Percentiles rank a stretch among this genome's conserved stretches.
Evolutionary conservation across 2,888 invertebrate genomes (phyloP).

Genomic region (Cancer borealis): DNA sequence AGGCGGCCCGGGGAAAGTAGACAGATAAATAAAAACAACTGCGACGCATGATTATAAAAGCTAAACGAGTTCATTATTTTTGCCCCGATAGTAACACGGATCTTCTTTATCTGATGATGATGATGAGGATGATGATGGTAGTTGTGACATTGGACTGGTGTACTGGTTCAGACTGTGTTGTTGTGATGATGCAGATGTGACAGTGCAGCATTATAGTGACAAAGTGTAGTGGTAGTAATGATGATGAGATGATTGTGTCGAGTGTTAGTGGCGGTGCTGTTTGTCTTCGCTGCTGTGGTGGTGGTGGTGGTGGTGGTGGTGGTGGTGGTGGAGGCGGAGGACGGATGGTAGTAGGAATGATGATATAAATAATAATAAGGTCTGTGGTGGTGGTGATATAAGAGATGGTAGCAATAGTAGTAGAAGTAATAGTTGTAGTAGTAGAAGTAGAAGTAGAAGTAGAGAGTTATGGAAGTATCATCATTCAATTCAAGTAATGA

Average conservation of each 20-base stretch:
- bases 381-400: too few species aligned
- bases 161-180: neutral
- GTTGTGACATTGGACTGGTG: neutral
- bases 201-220: neutral
- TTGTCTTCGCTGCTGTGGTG: neutral
- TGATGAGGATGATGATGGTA: neutral
- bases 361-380: too few species aligned
- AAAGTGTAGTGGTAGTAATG: neutral
- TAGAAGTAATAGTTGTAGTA: neutral
- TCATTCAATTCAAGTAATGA: too few species aligned
- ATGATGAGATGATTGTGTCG: neutral
- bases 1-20: neutral
- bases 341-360: too few species aligned
- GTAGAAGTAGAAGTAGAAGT: neutral
- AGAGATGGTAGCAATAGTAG: neutral
- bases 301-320: constrained; percentile 7
- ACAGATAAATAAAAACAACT: neutral
- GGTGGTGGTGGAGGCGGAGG: neutral
- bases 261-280: neutral
- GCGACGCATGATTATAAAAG: neutral
- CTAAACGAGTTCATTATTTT: neutral
- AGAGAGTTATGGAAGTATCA: neutral
- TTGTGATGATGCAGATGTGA: neutral
- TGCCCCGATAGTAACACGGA: neutral
- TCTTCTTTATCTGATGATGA: neutral